Percentiles rank a stretch among this genome's conserved stretches.
Evolutionary conservation across 2,797 vertebrate species (phyloP).

Genomic region (Sebastes hubbsi): DNA sequence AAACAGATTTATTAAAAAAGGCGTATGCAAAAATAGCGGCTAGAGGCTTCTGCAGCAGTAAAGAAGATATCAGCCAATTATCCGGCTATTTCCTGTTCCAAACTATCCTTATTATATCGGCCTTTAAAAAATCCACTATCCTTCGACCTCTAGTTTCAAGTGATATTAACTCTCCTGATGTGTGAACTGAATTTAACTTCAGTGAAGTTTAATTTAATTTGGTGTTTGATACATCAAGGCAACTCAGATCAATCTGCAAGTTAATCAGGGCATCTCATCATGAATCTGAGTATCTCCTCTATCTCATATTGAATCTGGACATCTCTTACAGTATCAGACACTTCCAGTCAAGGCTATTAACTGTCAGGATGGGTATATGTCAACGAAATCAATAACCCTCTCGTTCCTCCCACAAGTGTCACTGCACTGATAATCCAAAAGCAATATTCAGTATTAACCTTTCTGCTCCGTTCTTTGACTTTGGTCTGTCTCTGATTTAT

Average conservation of each 20-base stretch:
- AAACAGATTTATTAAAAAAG: no score
- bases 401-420: neutral
- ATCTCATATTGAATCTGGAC: constrained; percentile 1
- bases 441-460: neutral
- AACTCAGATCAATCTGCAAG: constrained; percentile 28
- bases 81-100: no score
- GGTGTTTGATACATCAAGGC: constrained; percentile 27
- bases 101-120: no score
- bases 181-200: constrained; percentile 11
- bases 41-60: no score
- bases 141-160: neutral
- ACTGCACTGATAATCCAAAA: neutral
- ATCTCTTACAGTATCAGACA: constrained; percentile 16
- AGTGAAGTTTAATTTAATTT: constrained; percentile 20
- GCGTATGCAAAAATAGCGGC: no score
- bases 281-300: constrained; percentile 17
- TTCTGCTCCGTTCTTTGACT: neutral
- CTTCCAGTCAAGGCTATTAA: neutral
- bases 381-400: constrained; percentile 4
- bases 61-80: no score
- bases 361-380: constrained; percentile 3
- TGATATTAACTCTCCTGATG: neutral
- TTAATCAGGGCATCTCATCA: constrained; percentile 28
- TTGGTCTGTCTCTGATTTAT: neutral
- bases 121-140: no score